A percentile compares a stretch with the other conserved stretches of the same genome.
Evolutionary conservation across 2,797 vertebrate genomes (phyloP).

Genomic region (Poeciliopsis paucimaculata): DNA sequence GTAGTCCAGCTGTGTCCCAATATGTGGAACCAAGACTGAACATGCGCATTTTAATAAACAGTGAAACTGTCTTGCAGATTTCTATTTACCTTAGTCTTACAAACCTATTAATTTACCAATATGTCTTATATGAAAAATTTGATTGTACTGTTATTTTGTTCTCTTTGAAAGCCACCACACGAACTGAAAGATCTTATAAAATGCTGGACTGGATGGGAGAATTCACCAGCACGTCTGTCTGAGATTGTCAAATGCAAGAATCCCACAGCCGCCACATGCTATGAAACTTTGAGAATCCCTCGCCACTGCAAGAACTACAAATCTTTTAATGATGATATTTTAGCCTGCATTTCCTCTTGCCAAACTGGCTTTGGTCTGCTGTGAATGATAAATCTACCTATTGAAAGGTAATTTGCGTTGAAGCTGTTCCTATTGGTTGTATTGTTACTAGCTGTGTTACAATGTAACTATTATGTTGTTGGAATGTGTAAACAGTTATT

Average conservation of each 20-base stretch:
- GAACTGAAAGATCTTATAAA: neutral
- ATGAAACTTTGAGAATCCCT: neutral
- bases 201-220: conserved; percentile 2
- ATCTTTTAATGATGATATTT: neutral
- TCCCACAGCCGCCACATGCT: neutral
- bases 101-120: neutral
- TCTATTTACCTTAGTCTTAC: neutral
- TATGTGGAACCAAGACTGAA: neutral
- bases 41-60: neutral
- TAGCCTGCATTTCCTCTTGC: no score
- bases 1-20: no score
- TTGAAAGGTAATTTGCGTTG: no score
- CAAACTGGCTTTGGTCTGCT: no score
- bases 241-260: neutral
- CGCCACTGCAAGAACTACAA: neutral
- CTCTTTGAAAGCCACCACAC: neutral
- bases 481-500: no score
- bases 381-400: no score
- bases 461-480: no score
- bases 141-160: neutral
- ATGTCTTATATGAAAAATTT: neutral
- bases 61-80: neutral
- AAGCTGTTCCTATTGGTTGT: no score
- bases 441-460: no score
- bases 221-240: neutral